Base-by-base conservation (phyloP, 2,113 vertebrate genomes). In the Meleagris gallopavo region DNA sequence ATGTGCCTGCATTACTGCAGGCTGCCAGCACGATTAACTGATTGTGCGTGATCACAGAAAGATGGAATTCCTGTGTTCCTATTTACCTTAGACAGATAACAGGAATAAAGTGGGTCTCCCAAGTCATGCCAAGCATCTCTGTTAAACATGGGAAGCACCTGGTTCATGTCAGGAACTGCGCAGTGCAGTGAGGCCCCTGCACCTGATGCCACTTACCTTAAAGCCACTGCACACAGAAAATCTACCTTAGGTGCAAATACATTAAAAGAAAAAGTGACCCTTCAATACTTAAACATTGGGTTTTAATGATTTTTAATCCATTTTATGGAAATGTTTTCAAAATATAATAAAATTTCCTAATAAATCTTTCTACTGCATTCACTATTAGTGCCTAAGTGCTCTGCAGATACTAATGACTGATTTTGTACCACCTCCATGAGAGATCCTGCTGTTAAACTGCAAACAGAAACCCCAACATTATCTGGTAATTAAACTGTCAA, bases 41-140 rank as follows among this genome's bases (percentile, higher is more conserved):
- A 52, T 83, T 6, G 32, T 4, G 21, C 0, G 0, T 20, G 22
- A 83, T 13, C 24, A 29, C 0, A 9, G 54, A 30, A 90, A 55
- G 43, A 71, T 3, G 11, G 38, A 74, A 74, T 46, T 81, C 46
- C 30, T 48, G 21, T 20, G 27, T 40, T 73, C 9, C 29, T 76
- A 18, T 86, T 52, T 69, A 41, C 76, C 58, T 75, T 46, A 29
- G 0, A 55, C 6, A 61, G 7, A 45, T 17, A 34, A 83, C 19
- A 78, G 48, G 12, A 69, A 57, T 14, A 22, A 57, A 9, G 10
- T 46, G 20, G 14, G 34, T 79, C 21, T 72, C 61, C 34, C 46
- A 67, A 34, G 61, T 38, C 38, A 38, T 2, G 40, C 27, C 40
- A 83, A 34, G 20, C 24, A 30, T 1, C 5, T 30, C 17, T 67